A percentile compares a stretch with the other conserved stretches of the same genome.
Conservation (phyloP, 2,888 invertebrate species). For the Himalopsyche japonica region DNA sequence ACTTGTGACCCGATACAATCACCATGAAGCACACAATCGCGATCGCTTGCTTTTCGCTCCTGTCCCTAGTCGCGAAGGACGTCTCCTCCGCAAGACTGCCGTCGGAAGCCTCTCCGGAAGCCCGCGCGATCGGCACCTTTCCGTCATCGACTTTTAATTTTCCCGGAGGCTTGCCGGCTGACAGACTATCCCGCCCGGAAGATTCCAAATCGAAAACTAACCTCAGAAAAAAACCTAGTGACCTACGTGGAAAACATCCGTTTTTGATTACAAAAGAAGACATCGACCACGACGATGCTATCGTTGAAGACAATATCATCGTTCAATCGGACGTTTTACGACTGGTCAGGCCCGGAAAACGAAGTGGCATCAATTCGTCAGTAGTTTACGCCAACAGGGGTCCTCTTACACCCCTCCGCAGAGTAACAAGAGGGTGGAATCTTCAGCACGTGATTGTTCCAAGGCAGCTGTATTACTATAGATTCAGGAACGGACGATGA, state of each 20-base stretch:
- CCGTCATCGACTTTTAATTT: conserved; percentile 5
- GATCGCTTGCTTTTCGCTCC: neutral
- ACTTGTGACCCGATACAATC: conserved; percentile 5
- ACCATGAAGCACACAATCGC: conserved; percentile 15
- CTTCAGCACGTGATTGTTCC: conserved; percentile 59
- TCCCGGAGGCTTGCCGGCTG: neutral
- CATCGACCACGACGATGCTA: conserved; percentile 48
- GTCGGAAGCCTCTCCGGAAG: conserved; percentile 15
- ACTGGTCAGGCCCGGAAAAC: conserved; percentile 51
- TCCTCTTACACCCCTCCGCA: conserved; percentile 15
- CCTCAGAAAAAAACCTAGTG: conserved; percentile 49
- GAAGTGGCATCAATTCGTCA: conserved; percentile 36
- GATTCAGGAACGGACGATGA: conserved; percentile 11
- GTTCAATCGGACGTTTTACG: conserved; percentile 55
- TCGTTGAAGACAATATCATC: conserved; percentile 54
- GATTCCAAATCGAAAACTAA: conserved; percentile 52
- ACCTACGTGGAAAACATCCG: conserved; percentile 51
- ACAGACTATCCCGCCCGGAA: conserved; percentile 39
- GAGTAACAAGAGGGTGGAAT: conserved; percentile 54
- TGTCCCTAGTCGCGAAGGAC: neutral
- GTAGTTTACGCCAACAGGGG: conserved; percentile 48
- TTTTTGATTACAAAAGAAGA: conserved; percentile 53
- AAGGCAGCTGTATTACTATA: conserved; percentile 42
- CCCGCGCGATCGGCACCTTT: neutral
- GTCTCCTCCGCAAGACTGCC: neutral